Evolutionary conservation across 2,888 invertebrate species (phyloP).

Genomic region (Drosophila helvetica): DNA sequence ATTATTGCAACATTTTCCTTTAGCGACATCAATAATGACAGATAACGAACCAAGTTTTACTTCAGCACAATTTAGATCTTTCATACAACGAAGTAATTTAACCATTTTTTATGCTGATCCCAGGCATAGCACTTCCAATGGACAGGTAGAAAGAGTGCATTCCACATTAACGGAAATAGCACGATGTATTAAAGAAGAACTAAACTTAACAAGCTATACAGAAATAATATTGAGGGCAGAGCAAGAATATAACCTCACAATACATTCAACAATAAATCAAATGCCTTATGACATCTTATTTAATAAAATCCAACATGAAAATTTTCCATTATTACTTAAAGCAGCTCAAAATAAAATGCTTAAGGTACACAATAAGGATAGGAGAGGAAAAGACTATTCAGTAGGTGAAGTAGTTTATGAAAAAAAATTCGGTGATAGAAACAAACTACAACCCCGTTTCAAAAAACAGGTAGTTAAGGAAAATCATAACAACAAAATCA

Average conservation of each 20-base stretch:
- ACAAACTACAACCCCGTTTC: neutral
- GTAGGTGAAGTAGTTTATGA: conserved; percentile 3
- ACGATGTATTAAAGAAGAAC: conserved; percentile 18
- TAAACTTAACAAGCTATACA: conserved; percentile 5
- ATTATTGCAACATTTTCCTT: too few species aligned
- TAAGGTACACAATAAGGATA: neutral
- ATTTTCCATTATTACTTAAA: too few species aligned
- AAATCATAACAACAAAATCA: too few species aligned
- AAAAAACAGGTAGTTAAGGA: conserved; percentile 11
- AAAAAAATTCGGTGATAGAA: neutral
- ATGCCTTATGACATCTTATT: too few species aligned
- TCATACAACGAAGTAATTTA: too few species aligned
- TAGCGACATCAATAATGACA: too few species aligned
- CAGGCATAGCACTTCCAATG: too few species aligned
- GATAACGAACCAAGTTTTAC: too few species aligned
- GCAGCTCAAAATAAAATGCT: too few species aligned
- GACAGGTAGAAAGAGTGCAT: conserved; percentile 11
- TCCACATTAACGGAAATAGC: conserved; percentile 14
- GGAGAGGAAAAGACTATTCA: neutral
- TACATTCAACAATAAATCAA: conserved; percentile 18
- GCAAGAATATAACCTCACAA: conserved; percentile 14
- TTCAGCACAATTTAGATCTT: too few species aligned
- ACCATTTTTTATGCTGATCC: too few species aligned
- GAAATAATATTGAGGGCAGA: conserved; percentile 9
- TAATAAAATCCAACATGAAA: too few species aligned